Evolutionary conservation across 2,797 vertebrate species (phyloP).

Genomic region (Arremon aurantiirostris): DNA sequence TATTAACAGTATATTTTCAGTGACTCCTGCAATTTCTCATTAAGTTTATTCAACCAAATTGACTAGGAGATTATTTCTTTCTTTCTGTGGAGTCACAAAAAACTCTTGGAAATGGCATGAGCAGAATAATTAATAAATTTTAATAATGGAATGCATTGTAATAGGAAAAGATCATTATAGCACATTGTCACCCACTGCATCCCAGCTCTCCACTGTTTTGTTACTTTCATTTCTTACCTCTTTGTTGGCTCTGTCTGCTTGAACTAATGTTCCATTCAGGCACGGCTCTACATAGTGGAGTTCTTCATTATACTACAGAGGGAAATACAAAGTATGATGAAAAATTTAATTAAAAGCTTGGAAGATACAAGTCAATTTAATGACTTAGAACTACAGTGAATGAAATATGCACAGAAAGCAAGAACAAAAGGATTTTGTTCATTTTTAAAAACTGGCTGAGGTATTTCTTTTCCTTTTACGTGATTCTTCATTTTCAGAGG

Average conservation of each 20-base stretch:
- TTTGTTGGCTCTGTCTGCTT: conserved; percentile 96
- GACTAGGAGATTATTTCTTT: not conserved
- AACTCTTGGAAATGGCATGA: not conserved
- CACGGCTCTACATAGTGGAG: conserved; percentile 94
- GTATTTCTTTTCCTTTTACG: not conserved
- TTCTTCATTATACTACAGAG: conserved; percentile 91
- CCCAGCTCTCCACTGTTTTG: not conserved
- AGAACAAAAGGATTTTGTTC: not conserved
- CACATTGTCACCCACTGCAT: not conserved
- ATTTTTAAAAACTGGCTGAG: not conserved
- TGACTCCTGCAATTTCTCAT: not conserved
- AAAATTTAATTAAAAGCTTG: conserved; percentile 44
- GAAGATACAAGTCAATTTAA: conserved; percentile 32
- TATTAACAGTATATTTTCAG: not conserved
- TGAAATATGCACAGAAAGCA: not conserved
- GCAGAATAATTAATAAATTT: conserved; percentile 27
- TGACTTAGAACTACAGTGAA: conserved; percentile 15
- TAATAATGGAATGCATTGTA: conserved; percentile 1
- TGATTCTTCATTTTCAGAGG: not conserved
- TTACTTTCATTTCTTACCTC: conserved; percentile 80
- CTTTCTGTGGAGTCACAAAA: not conserved
- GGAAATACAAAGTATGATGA: conserved; percentile 36
- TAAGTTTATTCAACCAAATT: not conserved
- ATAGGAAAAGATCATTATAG: not conserved
- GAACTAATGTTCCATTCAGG: conserved; percentile 92